A percentile compares a stretch with the other conserved stretches of the same genome.
These are phyloP conservation scores for Lerista edwardsae DNA, from an alignment of 2,797 vertebrate genomes.

Conservation along the genomic window DNA sequence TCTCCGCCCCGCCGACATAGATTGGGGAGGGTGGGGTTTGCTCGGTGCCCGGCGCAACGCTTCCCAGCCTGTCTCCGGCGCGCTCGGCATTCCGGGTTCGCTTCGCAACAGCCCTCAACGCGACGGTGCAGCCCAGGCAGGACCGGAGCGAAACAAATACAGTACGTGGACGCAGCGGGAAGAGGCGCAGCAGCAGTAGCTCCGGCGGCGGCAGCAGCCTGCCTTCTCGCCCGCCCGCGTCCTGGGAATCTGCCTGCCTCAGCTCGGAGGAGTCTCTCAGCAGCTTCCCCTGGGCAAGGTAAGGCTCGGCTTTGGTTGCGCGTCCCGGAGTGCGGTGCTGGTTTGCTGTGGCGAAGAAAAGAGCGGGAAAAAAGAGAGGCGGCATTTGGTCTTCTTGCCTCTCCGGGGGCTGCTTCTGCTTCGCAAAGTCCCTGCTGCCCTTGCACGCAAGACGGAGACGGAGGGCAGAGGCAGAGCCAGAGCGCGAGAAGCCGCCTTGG, in stretches of 20 bases:
- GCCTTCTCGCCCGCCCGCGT: not conserved
- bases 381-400: not conserved
- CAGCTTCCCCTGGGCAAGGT: not conserved
- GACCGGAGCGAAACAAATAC: slow-evolving; percentile 22
- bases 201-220: not conserved
- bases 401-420: not conserved
- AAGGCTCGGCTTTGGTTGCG: not conserved
- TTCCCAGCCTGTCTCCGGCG: slow-evolving; percentile 28
- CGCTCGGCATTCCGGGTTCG: slow-evolving; percentile 38
- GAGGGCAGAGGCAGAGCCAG: no score
- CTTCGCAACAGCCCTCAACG: not conserved
- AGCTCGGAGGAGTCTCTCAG: not conserved
- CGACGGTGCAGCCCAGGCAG: slow-evolving; percentile 1
- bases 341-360: not conserved
- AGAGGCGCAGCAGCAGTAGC: not conserved
- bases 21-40: slow-evolving; percentile 54
- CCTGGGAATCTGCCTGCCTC: slow-evolving; percentile 2
- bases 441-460: not conserved
- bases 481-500: not conserved
- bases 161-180: not conserved
- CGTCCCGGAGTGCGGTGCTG: not conserved
- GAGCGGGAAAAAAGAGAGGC: not conserved
- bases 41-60: slow-evolving; percentile 34
- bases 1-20: slow-evolving; percentile 46
- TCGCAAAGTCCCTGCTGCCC: not conserved